Evolutionary conservation across 2,888 invertebrate species (phyloP).

Genomic region (Siphonodentalium dalli): DNA sequence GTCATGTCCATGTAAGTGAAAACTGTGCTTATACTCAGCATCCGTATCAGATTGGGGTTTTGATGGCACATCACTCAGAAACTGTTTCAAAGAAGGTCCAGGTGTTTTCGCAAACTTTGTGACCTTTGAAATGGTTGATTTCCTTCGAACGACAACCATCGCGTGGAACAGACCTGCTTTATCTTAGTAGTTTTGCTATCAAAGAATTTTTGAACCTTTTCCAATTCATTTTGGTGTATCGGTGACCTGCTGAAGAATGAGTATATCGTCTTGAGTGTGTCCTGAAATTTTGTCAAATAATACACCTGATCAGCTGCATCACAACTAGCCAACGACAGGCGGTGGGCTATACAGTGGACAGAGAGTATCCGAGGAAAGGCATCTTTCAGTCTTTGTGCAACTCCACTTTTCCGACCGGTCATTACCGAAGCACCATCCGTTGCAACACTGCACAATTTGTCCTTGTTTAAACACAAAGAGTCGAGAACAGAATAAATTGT

Average conservation of each 20-base stretch:
- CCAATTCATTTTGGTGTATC: conserved; percentile 18
- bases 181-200: conserved; percentile 1
- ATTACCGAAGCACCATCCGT: conserved; percentile 29
- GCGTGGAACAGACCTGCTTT: conserved; percentile 15
- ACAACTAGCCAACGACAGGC: conserved; percentile 24
- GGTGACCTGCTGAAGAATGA: conserved; percentile 24
- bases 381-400: conserved; percentile 24
- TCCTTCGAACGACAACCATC: conserved; percentile 22
- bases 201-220: conserved; percentile 2
- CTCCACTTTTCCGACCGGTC: conserved; percentile 26
- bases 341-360: conserved; percentile 30
- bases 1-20: no score
- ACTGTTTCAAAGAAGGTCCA: no score
- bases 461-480: conserved; percentile 4
- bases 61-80: no score
- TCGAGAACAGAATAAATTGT: no score
- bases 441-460: conserved; percentile 20
- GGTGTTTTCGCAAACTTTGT: no score
- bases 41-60: no score
- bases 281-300: conserved; percentile 29
- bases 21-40: no score
- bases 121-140: no score
- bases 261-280: conserved; percentile 22
- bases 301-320: conserved; percentile 25
- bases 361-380: conserved; percentile 18